Evolutionary conservation across 2,888 invertebrate genomes (phyloP).

Genomic region (Drosophila anomelani): DNA sequence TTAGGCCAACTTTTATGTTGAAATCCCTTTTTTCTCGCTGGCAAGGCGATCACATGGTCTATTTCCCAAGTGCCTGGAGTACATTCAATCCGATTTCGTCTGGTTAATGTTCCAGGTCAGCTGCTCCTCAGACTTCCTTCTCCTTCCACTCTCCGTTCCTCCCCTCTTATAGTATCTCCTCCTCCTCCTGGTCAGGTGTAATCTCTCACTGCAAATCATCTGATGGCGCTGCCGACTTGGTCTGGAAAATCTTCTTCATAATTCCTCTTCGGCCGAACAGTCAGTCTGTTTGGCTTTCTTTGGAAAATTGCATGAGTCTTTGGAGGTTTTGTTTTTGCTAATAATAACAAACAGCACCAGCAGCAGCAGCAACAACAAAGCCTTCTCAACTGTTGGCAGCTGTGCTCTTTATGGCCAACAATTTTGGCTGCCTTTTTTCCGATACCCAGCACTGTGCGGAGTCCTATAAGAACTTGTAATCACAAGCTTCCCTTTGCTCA

Average conservation of each 20-base stretch:
- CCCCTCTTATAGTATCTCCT: background rate
- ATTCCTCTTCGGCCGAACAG: conserved; percentile 47
- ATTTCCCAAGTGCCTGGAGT: conserved; percentile 2
- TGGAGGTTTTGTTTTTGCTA: conserved; percentile 47
- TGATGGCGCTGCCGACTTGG: conserved; percentile 36
- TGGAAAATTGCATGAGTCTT: conserved; percentile 69
- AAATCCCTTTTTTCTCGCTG: background rate
- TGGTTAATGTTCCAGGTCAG: conserved; percentile 35
- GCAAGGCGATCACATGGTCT: background rate
- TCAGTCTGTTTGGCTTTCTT: conserved; percentile 72
- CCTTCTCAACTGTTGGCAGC: conserved; percentile 45
- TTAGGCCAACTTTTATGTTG: too few relatives aligned
- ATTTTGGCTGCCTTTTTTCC: conserved; percentile 20
- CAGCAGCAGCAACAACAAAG: conserved; percentile 5
- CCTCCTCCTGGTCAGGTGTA: conserved; percentile 61
- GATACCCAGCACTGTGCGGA: background rate
- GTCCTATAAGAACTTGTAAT: background rate
- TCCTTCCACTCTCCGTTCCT: background rate
- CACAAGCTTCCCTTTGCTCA: too few relatives aligned
- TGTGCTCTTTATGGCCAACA: conserved; percentile 62
- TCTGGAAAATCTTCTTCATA: conserved; percentile 66
- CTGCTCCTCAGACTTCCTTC: conserved; percentile 1
- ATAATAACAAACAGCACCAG: conserved; percentile 69
- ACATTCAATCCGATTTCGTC: conserved; percentile 6
- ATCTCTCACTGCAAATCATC: conserved; percentile 65